A percentile compares a stretch with the other conserved stretches of the same genome.
Evolutionary conservation across 2,888 invertebrate species (phyloP).

Genomic region (Microctonus hyperodae): DNA sequence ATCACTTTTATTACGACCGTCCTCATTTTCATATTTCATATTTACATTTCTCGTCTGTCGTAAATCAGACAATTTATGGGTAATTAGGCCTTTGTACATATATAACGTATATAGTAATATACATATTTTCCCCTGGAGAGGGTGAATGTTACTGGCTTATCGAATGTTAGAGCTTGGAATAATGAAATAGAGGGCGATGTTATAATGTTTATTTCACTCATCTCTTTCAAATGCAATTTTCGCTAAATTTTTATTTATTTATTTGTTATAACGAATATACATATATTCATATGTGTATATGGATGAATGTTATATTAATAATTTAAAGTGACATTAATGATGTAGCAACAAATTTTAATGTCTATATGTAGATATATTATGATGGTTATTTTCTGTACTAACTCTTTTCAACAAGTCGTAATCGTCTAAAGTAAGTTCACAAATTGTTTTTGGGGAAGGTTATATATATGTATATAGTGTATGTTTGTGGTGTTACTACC

Average conservation of each 20-base stretch:
- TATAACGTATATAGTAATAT: slow-evolving; percentile 29
- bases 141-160: slow-evolving; percentile 44
- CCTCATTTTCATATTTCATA: slow-evolving; percentile 64
- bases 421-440: slow-evolving; percentile 27
- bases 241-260: neutral
- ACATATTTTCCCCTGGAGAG: slow-evolving; percentile 33
- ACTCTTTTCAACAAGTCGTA: slow-evolving; percentile 32
- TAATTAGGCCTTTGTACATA: slow-evolving; percentile 61
- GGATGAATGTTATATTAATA: neutral
- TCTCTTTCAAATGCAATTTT: neutral
- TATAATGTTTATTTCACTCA: slow-evolving; percentile 2
- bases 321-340: neutral
- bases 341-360: neutral
- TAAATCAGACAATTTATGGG: slow-evolving; percentile 63
- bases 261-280: neutral
- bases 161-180: slow-evolving; percentile 44
- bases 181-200: slow-evolving; percentile 37
- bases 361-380: neutral
- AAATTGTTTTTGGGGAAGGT: slow-evolving; percentile 40
- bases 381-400: slow-evolving; percentile 15
- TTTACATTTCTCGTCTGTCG: slow-evolving; percentile 62
- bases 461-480: neutral
- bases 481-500: slow-evolving; percentile 45
- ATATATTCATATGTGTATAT: too few species aligned
- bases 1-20: slow-evolving; percentile 66